phyloP scores from a whole-genome alignment of 92 coral and sea anemone species.

The Anthopleura xanthogrammica region DNA sequence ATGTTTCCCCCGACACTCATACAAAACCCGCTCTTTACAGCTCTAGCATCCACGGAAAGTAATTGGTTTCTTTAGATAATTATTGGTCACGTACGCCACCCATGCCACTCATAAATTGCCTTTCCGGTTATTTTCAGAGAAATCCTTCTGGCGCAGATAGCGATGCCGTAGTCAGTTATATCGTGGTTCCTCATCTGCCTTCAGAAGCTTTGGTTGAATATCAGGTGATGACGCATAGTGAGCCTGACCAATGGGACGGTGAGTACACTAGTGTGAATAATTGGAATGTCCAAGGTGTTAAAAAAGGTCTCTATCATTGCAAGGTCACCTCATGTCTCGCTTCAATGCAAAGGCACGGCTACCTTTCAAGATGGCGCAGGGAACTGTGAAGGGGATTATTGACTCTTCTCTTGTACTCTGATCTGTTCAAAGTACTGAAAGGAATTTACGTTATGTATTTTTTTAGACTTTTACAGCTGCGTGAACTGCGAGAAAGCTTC shows the following conservation, averaged over 20 bases:
- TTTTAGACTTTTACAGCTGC: slow-evolving; percentile 15
- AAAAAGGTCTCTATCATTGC: too few species aligned
- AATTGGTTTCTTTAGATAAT: too few species aligned
- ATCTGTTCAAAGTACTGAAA: neutral
- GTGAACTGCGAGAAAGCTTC: neutral
- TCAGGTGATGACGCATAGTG: slow-evolving; percentile 64
- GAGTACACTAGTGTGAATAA: neutral
- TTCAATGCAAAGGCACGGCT: too few species aligned
- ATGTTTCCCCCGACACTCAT: too few species aligned
- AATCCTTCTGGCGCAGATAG: neutral
- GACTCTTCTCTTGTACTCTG: neutral
- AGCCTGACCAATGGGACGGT: slow-evolving; percentile 17
- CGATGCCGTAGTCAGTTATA: slow-evolving; percentile 31
- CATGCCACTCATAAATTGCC: too few species aligned
- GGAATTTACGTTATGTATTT: neutral
- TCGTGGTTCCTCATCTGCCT: slow-evolving; percentile 79
- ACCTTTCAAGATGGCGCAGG: too few species aligned
- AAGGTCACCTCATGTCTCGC: too few species aligned
- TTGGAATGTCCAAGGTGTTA: too few species aligned
- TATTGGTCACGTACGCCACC: too few species aligned
- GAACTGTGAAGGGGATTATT: too few species aligned
- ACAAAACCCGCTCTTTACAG: too few species aligned
- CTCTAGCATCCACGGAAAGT: too few species aligned
- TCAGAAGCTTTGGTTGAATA: slow-evolving; percentile 80
- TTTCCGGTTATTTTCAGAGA: neutral